Evolutionary conservation across 2,888 invertebrate genomes (phyloP), one percentile per base, ranked within the genome.

Genomic region (Drosophila incognita): DNA sequence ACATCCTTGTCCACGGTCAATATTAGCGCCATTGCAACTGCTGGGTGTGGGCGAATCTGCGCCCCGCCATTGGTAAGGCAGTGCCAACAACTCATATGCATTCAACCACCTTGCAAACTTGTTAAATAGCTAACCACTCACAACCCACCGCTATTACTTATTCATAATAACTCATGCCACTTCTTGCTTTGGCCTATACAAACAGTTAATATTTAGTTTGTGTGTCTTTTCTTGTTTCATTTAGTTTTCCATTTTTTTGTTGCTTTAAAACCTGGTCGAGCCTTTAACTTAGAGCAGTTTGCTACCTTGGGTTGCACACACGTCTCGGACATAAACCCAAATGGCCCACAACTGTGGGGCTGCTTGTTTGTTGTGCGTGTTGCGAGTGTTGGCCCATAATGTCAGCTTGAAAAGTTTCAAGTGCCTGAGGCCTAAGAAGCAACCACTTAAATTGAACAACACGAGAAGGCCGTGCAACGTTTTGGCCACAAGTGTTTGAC

Each of bases 11-110:
- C 82, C 87, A 83, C 90, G 89, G 88, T 92, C 93, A 93, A 93
- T 93, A 93, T 93, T 93, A 93, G 93, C 89, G 92, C 93, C 86
- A 92, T 93, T 88, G 93, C 93, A 89, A 92, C 93, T 88, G 92
- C 92, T 91, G 93, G 93, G 93, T 93, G 93, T 92, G 93, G 93
- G 93, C 93, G 93, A 93, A 93, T 93, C 90, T 93, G 93, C 93
- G 93, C 93, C 93, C 93, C 93, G 91, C 93, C 93, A 90, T 93
- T 92, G 92, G 93, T 93, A 93, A 93, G 92, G 77, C 76, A 76
- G 79, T 71, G 71, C 77, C 73, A 58, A 61, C 27, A 24, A 29
- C 18, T 57, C 35, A 24, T 27, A 53, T n/a, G 24, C 31, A 53
- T 24, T 31, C n/a, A 40, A 38, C n/a, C 51, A 65, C 29, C 38